These are phyloP conservation scores for Lutjanus erythropterus DNA, from an alignment of 2,113 vertebrate genomes.

Conservation along the genomic window DNA sequence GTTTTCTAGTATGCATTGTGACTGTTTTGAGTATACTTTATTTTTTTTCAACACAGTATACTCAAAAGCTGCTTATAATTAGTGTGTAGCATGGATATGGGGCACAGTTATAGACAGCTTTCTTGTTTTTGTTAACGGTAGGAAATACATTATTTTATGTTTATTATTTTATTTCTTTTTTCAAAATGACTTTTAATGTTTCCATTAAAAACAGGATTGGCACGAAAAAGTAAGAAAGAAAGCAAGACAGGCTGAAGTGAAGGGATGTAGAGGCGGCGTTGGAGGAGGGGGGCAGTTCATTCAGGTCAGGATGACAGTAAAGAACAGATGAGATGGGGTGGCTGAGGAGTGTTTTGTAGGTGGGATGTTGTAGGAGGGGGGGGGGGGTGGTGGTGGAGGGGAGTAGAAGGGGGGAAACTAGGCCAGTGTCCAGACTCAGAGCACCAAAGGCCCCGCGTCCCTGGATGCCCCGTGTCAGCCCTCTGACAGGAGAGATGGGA, in stretches of 20 bases:
- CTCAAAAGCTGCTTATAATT: background rate
- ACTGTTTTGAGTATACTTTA: background rate
- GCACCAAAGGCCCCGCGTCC: constrained; percentile 81
- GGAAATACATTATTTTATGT: background rate
- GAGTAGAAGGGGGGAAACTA: constrained; percentile 72
- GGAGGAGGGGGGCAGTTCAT: constrained; percentile 67
- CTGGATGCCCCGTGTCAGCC: constrained; percentile 82
- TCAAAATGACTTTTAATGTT: background rate
- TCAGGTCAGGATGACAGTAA: constrained; percentile 80
- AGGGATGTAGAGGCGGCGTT: constrained; percentile 12
- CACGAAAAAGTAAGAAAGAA: constrained; percentile 22
- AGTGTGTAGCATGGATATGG: background rate
- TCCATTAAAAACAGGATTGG: background rate
- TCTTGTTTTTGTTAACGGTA: background rate
- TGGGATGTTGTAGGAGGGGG: constrained; percentile 65
- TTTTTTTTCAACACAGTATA: background rate
- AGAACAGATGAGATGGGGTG: constrained; percentile 81
- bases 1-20: background rate
- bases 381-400: background rate
- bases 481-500: constrained; percentile 86
- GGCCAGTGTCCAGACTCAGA: constrained; percentile 85
- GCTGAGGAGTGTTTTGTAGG: constrained; percentile 80
- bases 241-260: background rate
- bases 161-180: background rate
- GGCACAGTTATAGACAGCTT: background rate